These are phyloP conservation scores for Chydorus sphaericus DNA, from an alignment of 2,888 invertebrate species.

Conservation along the genomic window DNA sequence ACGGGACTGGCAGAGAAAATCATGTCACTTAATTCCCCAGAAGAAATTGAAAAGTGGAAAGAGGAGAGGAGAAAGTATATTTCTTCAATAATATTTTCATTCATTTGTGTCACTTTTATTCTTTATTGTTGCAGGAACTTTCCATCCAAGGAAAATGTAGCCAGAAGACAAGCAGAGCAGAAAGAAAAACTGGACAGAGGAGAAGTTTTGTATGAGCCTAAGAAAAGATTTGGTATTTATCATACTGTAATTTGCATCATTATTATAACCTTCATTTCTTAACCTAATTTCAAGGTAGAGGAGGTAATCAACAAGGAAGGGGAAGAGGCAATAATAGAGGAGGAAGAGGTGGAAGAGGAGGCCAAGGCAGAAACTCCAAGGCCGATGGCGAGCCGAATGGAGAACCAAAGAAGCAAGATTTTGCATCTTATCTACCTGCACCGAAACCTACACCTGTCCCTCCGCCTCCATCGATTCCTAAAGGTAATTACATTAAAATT, in stretches of 20 bases:
- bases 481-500: neutral
- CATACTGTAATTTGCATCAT: neutral
- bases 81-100: constrained; percentile 3
- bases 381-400: constrained; percentile 1
- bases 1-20: constrained; percentile 69
- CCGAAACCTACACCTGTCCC: neutral
- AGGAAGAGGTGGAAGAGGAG: constrained; percentile 11
- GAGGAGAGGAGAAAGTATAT: constrained; percentile 54
- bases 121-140: constrained; percentile 38
- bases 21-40: constrained; percentile 54
- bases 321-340: neutral
- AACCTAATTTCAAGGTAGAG: neutral
- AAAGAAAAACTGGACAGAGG: constrained; percentile 56
- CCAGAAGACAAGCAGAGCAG: constrained; percentile 41
- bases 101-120: neutral
- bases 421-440: neutral
- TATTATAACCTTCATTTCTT: neutral
- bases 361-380: constrained; percentile 16
- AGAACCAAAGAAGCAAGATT: neutral
- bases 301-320: constrained; percentile 15
- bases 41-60: constrained; percentile 72
- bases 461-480: too few species aligned
- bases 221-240: constrained; percentile 2
- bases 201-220: constrained; percentile 35
- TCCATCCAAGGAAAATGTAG: constrained; percentile 54